phyloP scores from a whole-genome alignment of 2,888 invertebrate species.

The Oeneis ivallda region DNA sequence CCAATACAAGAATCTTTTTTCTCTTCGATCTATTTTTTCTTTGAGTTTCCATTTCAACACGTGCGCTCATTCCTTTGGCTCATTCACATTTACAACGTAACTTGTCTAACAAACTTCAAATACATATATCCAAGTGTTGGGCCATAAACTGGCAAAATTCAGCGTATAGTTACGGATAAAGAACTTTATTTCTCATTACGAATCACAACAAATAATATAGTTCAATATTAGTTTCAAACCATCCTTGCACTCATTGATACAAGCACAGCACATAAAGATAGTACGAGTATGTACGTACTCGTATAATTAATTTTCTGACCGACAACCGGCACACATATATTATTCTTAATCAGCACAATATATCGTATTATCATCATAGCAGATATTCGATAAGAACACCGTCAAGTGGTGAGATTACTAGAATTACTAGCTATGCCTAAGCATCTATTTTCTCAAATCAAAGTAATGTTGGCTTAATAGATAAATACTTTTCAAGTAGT shows the following conservation, averaged over 20 bases:
- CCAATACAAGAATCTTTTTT: neutral
- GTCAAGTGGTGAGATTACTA: conserved; percentile 12
- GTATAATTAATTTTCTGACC: neutral
- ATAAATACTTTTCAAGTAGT: no score
- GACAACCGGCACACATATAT: neutral
- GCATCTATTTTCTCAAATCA: no score
- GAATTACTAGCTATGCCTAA: neutral
- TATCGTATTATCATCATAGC: conserved; percentile 17
- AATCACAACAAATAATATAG: no score
- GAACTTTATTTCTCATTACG: no score
- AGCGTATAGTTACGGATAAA: no score
- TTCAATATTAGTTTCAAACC: neutral
- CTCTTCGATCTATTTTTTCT: conserved; percentile 8
- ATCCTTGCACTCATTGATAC: neutral
- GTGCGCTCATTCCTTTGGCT: neutral
- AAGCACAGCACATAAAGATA: neutral
- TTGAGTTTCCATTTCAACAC: neutral
- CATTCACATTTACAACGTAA: neutral
- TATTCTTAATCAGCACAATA: conserved; percentile 24
- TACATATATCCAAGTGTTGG: neutral
- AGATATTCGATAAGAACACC: conserved; percentile 20
- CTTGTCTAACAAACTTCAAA: conserved; percentile 3
- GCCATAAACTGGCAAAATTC: neutral
- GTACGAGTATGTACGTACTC: neutral
- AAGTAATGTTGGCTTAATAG: no score